Evolutionary conservation across 2,113 vertebrate genomes (phyloP), one percentile per base, ranked within the genome.

Genomic region (Galbula dea): DNA sequence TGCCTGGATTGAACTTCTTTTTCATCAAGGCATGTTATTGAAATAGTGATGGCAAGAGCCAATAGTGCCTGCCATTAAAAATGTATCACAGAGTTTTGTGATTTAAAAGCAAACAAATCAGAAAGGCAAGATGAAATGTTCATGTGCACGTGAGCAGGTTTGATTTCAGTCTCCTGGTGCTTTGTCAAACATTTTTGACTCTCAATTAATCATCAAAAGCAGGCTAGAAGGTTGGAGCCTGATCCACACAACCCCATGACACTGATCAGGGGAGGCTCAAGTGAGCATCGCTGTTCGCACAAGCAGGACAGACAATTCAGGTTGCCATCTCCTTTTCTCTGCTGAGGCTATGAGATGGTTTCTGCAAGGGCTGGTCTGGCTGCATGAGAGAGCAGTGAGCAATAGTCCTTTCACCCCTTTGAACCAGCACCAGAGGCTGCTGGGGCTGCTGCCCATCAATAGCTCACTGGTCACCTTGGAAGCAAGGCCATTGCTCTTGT

Each of bases 151-250:
- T 87, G 93, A 87, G 89, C 2, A 3, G 87, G 62, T 71, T 89
- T 94, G 94, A 92, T 92, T 88, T 65, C 73, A 76, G 26, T 66
- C 68, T 9, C 88, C 62, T 59, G 26, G 66, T 83, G 79, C 71
- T 94, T 92, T 88, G 93, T 81, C 95, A 85, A 85, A 92, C 55
- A 37, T 72, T 92, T 89, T 59, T 3, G 9, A 27, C 66, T 32
- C 90, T 90, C 94, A 95, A 95, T 95, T 95, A 86, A 94, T 96
- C 90, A 94, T 87, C 94, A 92, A 79, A 93, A 79, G 48, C 9
- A 15, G 63, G 69, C 80, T 57, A 30, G 61, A 13, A 71, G 72
- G 68, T 41, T 6, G 41, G 26, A 72, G 87, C 45, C 62, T 15
- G 78, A 61, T 63, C 32, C 0, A 0, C 48, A 20, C 1, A 18